Evolutionary conservation across 1,140 invertebrate species (phyloP), one percentile per base, ranked within the genome.

Genomic region (Lutraria rhynchaena): DNA sequence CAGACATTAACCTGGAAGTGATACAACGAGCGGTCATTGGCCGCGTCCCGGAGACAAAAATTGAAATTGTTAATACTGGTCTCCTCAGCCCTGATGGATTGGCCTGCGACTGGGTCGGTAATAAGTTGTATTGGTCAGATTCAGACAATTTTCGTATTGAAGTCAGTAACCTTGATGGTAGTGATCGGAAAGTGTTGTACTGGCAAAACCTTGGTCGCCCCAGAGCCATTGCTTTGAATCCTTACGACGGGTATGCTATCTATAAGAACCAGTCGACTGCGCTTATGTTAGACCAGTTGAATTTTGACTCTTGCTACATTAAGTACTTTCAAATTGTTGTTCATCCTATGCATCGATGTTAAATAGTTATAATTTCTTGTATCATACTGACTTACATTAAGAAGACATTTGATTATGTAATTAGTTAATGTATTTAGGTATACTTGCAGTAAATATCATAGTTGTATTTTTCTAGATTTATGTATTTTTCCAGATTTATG

Each of bases 91-190:
- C 90, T n/a, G 98, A 99, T 94, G 98, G 98, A 0, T 92, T 99
- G 17, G 98, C 98, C 0, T 98, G 98, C 88, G 98, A 99, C 92
- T 99, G 98, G 98, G 95, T 99, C 31, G 97, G 95, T 0, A 95
- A 95, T 37, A 99, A 99, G 91, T 92, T 99, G 0, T 99, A 99
- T 90, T 99, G 98, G 98, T 93, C 99, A 29, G 98, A 99, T 92
- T 99, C 98, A 0, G 96, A 98, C 86, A 93, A 99, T 0, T 98
- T 99, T 89, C 97, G 97, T 0, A 97, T 99, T 58, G 98, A 99
- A 93, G 98, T 99, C 0, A 95, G 96, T 0, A 96, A 95, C 69
- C 95, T 98, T 89, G 96, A 97, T 88, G 98, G 98, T 1, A 94
- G 94, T 0, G 95, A 95, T 84, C 93, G 98, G 55, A 96, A 98